Evolutionary conservation across 1,140 invertebrate species (phyloP).

Genomic region (Macrobrachium nipponense): DNA sequence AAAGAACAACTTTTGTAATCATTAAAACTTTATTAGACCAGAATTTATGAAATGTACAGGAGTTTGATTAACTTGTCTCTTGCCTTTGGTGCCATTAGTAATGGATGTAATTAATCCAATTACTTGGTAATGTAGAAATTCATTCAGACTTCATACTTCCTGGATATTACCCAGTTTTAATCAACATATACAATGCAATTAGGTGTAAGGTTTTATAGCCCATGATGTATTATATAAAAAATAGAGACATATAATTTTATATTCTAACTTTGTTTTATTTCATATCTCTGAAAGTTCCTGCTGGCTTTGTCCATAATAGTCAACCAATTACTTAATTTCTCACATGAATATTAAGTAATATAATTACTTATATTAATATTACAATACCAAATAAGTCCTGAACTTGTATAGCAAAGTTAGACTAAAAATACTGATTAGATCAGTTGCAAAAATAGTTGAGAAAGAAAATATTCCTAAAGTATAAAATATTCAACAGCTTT

Average conservation of each 20-base stretch:
- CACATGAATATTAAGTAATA: not conserved
- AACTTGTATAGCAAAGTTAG: too few species aligned
- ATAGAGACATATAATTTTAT: slow-evolving; percentile 9
- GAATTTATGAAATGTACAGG: too few species aligned
- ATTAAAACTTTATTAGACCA: too few species aligned
- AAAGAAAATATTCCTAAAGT: not conserved
- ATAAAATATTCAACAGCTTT: too few species aligned
- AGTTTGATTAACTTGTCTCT: too few species aligned
- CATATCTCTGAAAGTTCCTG: not conserved
- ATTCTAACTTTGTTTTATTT: not conserved
- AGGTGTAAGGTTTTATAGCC: not conserved
- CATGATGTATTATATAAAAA: not conserved
- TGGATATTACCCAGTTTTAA: not conserved
- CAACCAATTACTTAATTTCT: not conserved
- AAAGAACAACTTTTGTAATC: too few species aligned
- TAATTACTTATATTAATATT: too few species aligned
- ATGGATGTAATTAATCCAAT: too few species aligned
- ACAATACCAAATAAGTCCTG: too few species aligned
- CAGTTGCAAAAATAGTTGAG: not conserved
- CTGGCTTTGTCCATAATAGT: not conserved
- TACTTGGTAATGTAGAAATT: too few species aligned
- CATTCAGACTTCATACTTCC: too few species aligned
- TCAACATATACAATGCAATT: not conserved
- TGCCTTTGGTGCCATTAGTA: too few species aligned
- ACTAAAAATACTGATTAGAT: not conserved